Evolutionary conservation across 2,797 vertebrate species (phyloP), one percentile per base, ranked within the genome.

Genomic region (Sebastes nivosus): DNA sequence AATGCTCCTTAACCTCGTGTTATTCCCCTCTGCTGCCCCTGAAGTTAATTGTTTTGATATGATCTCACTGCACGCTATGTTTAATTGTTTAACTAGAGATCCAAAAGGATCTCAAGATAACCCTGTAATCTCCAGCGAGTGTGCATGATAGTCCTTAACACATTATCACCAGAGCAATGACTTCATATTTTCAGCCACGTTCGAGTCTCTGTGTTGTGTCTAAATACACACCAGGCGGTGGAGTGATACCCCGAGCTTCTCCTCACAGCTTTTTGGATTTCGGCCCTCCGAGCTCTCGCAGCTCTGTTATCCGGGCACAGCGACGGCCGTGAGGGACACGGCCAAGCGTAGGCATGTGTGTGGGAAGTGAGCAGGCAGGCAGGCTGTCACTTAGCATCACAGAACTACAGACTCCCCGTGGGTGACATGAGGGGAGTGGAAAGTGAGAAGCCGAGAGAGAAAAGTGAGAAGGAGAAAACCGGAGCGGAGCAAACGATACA

Each of bases 351-450:
- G 80, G 88, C 88, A 71, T 88, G 90, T 89, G 88, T 88, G 91
- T 91, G 89, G 94, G 93, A 95, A 95, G 94, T 92, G 94, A 95
- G 87, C 88, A 87, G 77, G 79, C 81, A 93, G 92, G 93, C 95
- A 94, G 90, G 92, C 95, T 97, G 95, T 97, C 95, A 95, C 92
- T 95, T 95, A 96, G 95, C 95, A 96, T 97, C 96, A 96, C 95
- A 95, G 89, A 93, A 87, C 84, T 91, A 88, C 93, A 95, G 87
- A 66, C 83, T 90, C 87, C 80, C 89, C 6, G 64, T 88, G 83
- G 86, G 77, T 87, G 88, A 91, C 88, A 84, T 69, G 77, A 89
- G 84, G 80, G 80, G 81, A 80, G 89, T 42, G 81, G 82, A 90
- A 85, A 91, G 86, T 81, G 89, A 93, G 89, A 86, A 87, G 88